phyloP scores from a whole-genome alignment of 1,140 invertebrate species.

The Diorhabda sublineata region DNA sequence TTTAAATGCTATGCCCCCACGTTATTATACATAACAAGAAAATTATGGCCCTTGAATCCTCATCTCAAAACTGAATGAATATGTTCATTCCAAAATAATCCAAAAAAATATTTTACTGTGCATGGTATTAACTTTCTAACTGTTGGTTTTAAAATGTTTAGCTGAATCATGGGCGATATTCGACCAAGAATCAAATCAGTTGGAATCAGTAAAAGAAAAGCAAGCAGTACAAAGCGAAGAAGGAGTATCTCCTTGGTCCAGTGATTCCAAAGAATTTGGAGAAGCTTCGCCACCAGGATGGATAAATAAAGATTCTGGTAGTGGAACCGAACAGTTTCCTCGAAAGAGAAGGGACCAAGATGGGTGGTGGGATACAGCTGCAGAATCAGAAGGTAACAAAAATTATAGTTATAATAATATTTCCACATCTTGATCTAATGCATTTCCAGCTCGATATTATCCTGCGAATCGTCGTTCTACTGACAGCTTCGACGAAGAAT shows the following conservation, averaged over 20 bases:
- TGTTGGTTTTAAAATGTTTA: constrained; percentile 2
- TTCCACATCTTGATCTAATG: neutral
- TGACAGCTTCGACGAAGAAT: constrained; percentile 46
- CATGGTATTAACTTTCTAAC: too few relatives aligned
- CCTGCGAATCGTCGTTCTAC: constrained; percentile 42
- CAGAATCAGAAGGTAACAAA: constrained; percentile 40
- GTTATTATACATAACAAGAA: too few relatives aligned
- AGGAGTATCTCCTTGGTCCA: constrained; percentile 68
- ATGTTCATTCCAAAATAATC: too few relatives aligned
- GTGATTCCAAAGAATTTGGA: constrained; percentile 66
- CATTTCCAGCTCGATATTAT: constrained; percentile 34
- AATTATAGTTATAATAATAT: neutral
- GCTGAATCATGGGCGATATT: constrained; percentile 46
- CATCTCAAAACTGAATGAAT: too few relatives aligned
- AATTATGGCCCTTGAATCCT: too few relatives aligned
- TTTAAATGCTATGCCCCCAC: too few relatives aligned
- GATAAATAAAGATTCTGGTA: constrained; percentile 49
- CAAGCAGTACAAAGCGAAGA: constrained; percentile 50
- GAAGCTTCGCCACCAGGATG: constrained; percentile 49
- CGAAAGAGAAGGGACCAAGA: constrained; percentile 48
- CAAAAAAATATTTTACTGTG: too few relatives aligned
- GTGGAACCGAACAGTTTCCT: constrained; percentile 42
- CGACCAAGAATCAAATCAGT: constrained; percentile 36
- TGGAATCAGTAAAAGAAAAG: constrained; percentile 38
- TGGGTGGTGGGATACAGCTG: constrained; percentile 46